Evolutionary conservation across 1,140 invertebrate species (phyloP), one percentile per base, ranked within the genome.

Genomic region (Ostrea edulis): DNA sequence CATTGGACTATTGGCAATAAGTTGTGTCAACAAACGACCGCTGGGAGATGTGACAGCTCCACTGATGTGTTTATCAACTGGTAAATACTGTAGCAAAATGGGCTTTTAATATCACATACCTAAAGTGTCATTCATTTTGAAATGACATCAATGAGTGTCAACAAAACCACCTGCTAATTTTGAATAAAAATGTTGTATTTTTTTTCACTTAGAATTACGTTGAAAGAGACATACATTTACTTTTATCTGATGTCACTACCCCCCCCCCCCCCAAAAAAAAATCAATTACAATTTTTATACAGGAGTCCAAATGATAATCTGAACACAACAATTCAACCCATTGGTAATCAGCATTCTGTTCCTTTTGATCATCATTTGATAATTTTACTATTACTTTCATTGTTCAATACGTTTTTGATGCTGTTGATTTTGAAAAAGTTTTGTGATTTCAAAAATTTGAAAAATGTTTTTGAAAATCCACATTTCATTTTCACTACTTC

Each of bases 21-120:
- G 22, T 29, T 77, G 14, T 77, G 68, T 77, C 68, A 77, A 77
- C 25, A 77, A 25, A 35, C 68, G 2, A 77, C 14, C 68, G 3
- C 14, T 35, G 25, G 29, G 29, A 35, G 17, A 77, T 77, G 68
- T 77, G 68, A 77, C 68, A 77, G 29, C 9, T 25, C 14, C 29
- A 25, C 11, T 29, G 68, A 77, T 29, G 68, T 77, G 22, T 77
- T 77, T 77, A 77, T 77, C 68, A 77, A 77, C 68, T 77, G 14
- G 68, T 77, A 77, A 77, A 77, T 17, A 77, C 12, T 29, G 68
- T 29, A 25, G 29, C 68, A 77, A 77, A 77, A 77, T 77, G 12
- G 12, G 68, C 22, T 77, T 77, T 77, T 77, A 77, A 77, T 77
- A 77, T 77, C 68, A 77, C 35, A 77, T 77, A 77, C 68, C 68